These are phyloP conservation scores for Cheiracanthium punctorium DNA, from an alignment of 2,888 invertebrate species.

Conservation along the genomic window DNA sequence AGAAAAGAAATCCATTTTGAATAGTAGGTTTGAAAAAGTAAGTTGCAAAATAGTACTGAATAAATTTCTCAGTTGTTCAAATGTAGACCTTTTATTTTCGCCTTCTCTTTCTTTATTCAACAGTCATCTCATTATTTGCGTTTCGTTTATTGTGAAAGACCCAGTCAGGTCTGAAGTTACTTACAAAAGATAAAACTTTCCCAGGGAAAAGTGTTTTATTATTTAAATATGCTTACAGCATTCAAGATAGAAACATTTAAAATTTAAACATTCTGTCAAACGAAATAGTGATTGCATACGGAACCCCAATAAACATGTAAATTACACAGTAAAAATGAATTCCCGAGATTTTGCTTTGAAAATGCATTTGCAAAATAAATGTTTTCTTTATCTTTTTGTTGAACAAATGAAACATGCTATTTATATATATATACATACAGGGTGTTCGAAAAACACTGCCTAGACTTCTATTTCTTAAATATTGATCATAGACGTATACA, in stretches of 20 bases:
- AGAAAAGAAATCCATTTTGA: too few relatives aligned
- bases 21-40: too few relatives aligned
- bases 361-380: too few relatives aligned
- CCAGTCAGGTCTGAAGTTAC: background rate
- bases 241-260: background rate
- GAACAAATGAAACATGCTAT: too few relatives aligned
- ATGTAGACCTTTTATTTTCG: background rate
- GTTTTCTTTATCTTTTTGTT: too few relatives aligned
- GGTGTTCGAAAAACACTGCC: too few relatives aligned
- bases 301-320: conserved; percentile 29
- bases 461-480: too few relatives aligned
- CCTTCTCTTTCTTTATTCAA: background rate
- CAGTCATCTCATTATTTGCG: background rate
- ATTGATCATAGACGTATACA: too few relatives aligned
- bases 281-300: background rate
- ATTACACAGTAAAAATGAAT: conserved; percentile 39
- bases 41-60: too few relatives aligned
- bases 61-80: too few relatives aligned
- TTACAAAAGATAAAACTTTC: background rate
- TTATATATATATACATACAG: too few relatives aligned
- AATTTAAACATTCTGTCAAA: background rate
- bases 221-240: conserved; percentile 44
- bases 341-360: background rate
- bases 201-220: conserved; percentile 24
- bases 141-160: background rate